Evolutionary conservation across 2,888 invertebrate species (phyloP), one percentile per base, ranked within the genome.

Genomic region (Allygus modestus): DNA sequence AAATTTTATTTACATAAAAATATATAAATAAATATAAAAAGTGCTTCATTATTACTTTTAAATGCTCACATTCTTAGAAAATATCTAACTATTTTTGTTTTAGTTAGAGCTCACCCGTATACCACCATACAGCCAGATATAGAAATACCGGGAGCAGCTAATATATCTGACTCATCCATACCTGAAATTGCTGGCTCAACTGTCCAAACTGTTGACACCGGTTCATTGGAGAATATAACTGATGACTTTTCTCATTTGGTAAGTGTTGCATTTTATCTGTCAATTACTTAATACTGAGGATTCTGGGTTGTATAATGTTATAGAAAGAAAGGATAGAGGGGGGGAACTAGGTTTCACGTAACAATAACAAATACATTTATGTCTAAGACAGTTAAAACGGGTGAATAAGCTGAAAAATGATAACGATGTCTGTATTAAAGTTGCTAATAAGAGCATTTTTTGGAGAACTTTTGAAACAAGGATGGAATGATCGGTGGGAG

Each of bases 71-170:
- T n/a, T n/a, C n/a, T n/a, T n/a, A n/a, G 5, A 65, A 65, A 28
- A 26, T 65, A 28, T 2, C 31, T 28, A 26, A n/a, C n/a, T n/a
- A n/a, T n/a, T 28, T 65, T 65, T 28, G 65, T 65, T 65, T 65
- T 65, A 65, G 65, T 28, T 65, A 65, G 65, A 28, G 65, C 65
- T 26, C 17, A 28, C 28, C 2, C 65, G 0, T 65, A n/a, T 65
- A 65, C 65, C 1, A 28, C 12, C 31, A 65, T 31, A 15, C 65
- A 31, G 12, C 15, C 26, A 15, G 31, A 31, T 65, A 28, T 17
- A 28, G 31, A 23, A 58, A 58, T 12, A 23, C 11, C 5, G 12
- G 58, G 28, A 31, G 15, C 65, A 28, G 17, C 28, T 28, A 17
- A 65, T 65, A 28, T 17, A 28, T n/a, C 65, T 20, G 26, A 17